Evolutionary conservation across 2,113 vertebrate genomes (phyloP).

Genomic region (Protobothrops mucrosquamatus): DNA sequence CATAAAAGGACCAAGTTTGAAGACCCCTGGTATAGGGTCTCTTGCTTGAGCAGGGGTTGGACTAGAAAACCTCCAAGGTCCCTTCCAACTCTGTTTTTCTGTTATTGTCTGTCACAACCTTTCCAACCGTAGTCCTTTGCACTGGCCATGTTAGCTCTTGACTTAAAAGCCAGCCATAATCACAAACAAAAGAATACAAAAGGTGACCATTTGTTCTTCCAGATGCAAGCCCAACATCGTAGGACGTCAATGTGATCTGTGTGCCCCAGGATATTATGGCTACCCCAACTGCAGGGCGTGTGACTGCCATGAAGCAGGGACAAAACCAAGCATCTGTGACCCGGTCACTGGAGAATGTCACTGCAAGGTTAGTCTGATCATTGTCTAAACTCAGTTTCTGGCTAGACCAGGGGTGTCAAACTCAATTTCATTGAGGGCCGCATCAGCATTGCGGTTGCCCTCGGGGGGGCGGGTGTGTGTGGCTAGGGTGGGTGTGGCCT

Average conservation of each 20-base stretch:
- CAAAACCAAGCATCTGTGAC: constrained; percentile 77
- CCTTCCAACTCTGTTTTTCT: background rate
- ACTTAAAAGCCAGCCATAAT: background rate
- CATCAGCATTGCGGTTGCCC: no score
- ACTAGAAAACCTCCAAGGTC: no score
- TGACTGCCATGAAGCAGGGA: constrained; percentile 85
- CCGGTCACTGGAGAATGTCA: constrained; percentile 82
- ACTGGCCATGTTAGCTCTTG: background rate
- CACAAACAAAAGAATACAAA: background rate
- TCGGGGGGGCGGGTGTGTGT: no score
- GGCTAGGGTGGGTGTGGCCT: no score
- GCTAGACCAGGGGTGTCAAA: no score
- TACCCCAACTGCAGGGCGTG: constrained; percentile 86
- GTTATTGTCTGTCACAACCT: background rate
- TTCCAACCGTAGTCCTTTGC: background rate
- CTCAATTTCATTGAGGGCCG: no score
- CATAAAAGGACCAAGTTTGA: no score
- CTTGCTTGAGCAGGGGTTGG: background rate
- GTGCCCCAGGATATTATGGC: constrained; percentile 83
- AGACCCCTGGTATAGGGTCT: background rate
- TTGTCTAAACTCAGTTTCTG: accelerated
- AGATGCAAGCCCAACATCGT: constrained; percentile 90
- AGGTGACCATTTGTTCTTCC: background rate
- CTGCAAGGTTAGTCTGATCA: constrained; percentile 81
- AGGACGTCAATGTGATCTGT: constrained; percentile 87